Evolutionary conservation across 2,113 vertebrate genomes (phyloP).

Genomic region (Sylvia atricapilla): DNA sequence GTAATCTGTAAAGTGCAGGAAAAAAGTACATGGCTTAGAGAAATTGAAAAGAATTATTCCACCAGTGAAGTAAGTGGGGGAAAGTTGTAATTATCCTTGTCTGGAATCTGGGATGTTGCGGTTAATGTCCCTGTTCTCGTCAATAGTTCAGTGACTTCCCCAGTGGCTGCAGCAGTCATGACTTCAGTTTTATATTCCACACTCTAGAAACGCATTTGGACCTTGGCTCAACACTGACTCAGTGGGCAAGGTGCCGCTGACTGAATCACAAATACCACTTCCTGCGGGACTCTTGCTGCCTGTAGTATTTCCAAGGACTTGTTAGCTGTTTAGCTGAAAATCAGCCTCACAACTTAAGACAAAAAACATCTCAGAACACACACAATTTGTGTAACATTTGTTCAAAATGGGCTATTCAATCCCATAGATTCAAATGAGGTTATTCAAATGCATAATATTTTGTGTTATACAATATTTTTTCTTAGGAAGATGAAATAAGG

Average conservation of each 20-base stretch:
- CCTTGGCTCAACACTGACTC: slow-evolving; percentile 50
- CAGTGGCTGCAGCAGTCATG: background rate
- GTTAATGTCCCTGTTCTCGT: background rate
- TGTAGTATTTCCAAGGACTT: background rate
- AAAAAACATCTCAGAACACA: background rate
- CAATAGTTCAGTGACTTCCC: slow-evolving; percentile 25
- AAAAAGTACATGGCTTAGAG: background rate
- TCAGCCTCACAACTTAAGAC: background rate
- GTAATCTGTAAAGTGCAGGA: background rate
- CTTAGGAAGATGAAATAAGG: background rate
- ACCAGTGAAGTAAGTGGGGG: background rate
- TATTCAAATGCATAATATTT: background rate
- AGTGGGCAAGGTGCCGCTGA: slow-evolving; percentile 48
- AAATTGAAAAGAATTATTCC: background rate
- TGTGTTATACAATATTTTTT: accelerated
- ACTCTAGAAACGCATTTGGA: background rate
- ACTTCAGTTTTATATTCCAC: slow-evolving; percentile 6
- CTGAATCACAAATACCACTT: slow-evolving; percentile 56
- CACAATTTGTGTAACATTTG: background rate
- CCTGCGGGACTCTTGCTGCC: slow-evolving; percentile 8
- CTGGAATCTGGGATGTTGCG: background rate
- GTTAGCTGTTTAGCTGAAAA: background rate
- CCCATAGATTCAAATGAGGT: background rate
- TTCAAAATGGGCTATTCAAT: background rate
- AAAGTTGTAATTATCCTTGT: background rate